phyloP scores from a whole-genome alignment of 2,888 invertebrate genomes.

The Ectemnius lituratus region DNA sequence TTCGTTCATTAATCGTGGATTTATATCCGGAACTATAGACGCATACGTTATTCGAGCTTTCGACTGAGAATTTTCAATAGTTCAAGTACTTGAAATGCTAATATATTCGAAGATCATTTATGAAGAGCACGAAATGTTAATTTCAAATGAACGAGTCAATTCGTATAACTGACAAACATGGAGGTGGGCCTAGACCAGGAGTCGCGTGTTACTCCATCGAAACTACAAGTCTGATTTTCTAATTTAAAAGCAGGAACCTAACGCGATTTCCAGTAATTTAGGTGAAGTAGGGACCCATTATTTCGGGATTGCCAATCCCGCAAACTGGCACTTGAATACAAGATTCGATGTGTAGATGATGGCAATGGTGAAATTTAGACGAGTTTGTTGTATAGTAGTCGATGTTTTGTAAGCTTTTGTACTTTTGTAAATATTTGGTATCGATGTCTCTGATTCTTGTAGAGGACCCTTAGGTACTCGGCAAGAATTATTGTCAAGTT shows the following conservation, averaged over 20 bases:
- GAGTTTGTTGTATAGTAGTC: constrained; percentile 66
- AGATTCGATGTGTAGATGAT: constrained; percentile 43
- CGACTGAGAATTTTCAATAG: too few relatives aligned
- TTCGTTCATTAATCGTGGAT: too few relatives aligned
- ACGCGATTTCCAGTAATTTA: constrained; percentile 5
- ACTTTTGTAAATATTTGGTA: constrained; percentile 76
- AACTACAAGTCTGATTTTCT: constrained; percentile 64
- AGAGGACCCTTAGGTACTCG: constrained; percentile 23
- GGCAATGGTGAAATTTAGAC: constrained; percentile 36
- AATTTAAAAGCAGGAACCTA: constrained; percentile 38
- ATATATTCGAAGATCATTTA: too few relatives aligned
- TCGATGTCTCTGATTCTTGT: constrained; percentile 51
- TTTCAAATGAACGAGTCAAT: background rate
- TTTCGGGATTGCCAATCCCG: background rate
- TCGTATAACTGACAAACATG: constrained; percentile 6
- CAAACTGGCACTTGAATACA: background rate
- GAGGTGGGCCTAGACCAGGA: constrained; percentile 43
- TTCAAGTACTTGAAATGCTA: background rate
- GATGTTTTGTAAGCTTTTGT: constrained; percentile 76
- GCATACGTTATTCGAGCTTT: too few relatives aligned
- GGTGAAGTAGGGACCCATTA: background rate
- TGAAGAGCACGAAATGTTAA: too few relatives aligned
- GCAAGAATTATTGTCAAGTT: constrained; percentile 58
- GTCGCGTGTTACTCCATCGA: constrained; percentile 21
- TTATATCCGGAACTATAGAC: too few relatives aligned